Evolutionary conservation across 1,140 invertebrate genomes (phyloP), one percentile per base, ranked within the genome.

Genomic region (Lepidostoma basale): DNA sequence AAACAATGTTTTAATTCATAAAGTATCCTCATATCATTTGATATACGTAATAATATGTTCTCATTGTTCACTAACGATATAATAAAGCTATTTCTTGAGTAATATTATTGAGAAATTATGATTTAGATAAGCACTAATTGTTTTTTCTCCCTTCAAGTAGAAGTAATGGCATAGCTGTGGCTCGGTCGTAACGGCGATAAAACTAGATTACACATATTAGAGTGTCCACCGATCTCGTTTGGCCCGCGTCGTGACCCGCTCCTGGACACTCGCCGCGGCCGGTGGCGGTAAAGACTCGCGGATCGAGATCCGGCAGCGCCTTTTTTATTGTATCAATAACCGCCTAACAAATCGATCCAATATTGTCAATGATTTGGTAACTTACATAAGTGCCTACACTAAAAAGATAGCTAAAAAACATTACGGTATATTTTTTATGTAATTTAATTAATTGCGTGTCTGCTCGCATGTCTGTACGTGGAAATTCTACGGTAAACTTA

Each of bases 251-350:
- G 62, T 65, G 62, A 66, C 54, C 62, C 62, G 49, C 33, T 30
- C 58, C 58, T 49, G 47, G 62, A 66, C 62, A 70, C 68, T 70
- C 60, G 68, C 59, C 36, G 22, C 59, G 45, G 45, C 45, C 45
- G 23, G n/a, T 54, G 49, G 49, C 23, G 44, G 25, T 54, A 28
- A n/a, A 14, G n/a, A 18, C 26, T 54, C 10, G 3, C n/a, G n/a
- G 52, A 14, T 23, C 16, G 45, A 69, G 68, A 69, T 69, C 68
- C 68, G 68, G 68, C 60, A 68, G 63, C 63, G 52, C 33, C 40
- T 49, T 69, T 69, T 69, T 69, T 56, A 42, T 58, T 59, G 62
- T 65, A 69, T 69, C 56, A 65, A 64, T 69, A 69, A 42, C 18
- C 45, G 62, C 60, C 26, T 45, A 47, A 54, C 33, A n/a, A 59